A percentile compares a stretch with the other conserved stretches of the same genome.
phyloP scores from a whole-genome alignment of 1,140 invertebrate genomes.

The Pemphigus obesinymphae region DNA sequence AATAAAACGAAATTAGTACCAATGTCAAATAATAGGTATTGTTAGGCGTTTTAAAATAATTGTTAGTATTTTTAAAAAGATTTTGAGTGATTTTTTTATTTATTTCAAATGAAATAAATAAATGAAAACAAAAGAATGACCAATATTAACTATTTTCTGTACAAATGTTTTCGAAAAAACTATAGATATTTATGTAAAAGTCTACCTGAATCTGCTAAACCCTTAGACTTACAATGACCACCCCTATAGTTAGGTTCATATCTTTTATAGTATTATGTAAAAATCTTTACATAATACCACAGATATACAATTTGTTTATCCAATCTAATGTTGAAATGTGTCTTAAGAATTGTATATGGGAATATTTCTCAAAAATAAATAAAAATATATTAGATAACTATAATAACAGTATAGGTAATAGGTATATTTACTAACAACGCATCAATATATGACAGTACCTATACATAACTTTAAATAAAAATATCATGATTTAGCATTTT shows the following conservation, averaged over 20 bases:
- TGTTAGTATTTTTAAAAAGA: too few species aligned
- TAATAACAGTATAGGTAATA: background rate
- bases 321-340: background rate
- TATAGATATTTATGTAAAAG: too few species aligned
- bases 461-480: conserved; percentile 4
- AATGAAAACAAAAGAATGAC: too few species aligned
- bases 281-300: background rate
- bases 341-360: background rate
- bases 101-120: too few species aligned
- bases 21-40: too few species aligned
- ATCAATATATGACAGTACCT: background rate
- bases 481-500: background rate
- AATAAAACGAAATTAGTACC: too few species aligned
- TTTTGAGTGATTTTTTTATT: too few species aligned
- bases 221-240: too few species aligned
- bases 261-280: background rate
- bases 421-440: background rate
- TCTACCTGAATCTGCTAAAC: too few species aligned
- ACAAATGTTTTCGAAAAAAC: too few species aligned
- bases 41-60: too few species aligned
- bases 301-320: background rate
- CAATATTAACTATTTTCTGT: too few species aligned
- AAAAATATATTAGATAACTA: conserved; percentile 1
- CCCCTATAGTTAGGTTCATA: background rate
- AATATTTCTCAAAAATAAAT: background rate